Percentiles rank a stretch among this genome's conserved stretches.
These are phyloP conservation scores for Oryzias javanicus DNA, from an alignment of 2,113 vertebrate genomes.

Conservation along the genomic window DNA sequence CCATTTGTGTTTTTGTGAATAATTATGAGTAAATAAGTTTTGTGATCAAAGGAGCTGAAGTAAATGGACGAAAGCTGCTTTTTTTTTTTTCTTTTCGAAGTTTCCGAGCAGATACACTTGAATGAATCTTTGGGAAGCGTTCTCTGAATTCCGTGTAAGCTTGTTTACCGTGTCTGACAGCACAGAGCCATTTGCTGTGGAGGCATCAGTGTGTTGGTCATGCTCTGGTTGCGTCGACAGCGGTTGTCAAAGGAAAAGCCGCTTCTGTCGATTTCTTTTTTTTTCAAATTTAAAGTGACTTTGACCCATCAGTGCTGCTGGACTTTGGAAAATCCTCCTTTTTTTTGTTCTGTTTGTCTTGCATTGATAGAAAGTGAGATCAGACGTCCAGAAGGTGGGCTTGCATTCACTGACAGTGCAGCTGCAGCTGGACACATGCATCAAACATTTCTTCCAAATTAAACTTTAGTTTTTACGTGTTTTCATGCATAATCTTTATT, in stretches of 20 bases:
- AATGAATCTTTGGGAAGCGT: slow-evolving; percentile 24
- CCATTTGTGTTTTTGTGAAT: slow-evolving; percentile 1
- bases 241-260: slow-evolving; percentile 47
- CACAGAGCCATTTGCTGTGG: slow-evolving; percentile 24
- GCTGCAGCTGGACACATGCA: too few species aligned
- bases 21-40: too few species aligned
- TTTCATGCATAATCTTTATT: too few species aligned
- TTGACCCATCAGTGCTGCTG: slow-evolving; percentile 11
- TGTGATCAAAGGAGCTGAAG: slow-evolving; percentile 1
- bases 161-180: slow-evolving; percentile 40
- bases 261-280: slow-evolving; percentile 33
- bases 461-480: too few species aligned
- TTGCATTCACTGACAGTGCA: too few species aligned
- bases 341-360: too few species aligned
- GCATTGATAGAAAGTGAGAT: too few species aligned
- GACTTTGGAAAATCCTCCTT: neutral
- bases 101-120: slow-evolving; percentile 40
- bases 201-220: slow-evolving; percentile 52
- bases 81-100: neutral
- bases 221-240: slow-evolving; percentile 52
- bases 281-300: slow-evolving; percentile 43
- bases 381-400: too few species aligned
- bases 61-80: neutral
- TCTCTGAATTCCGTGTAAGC: slow-evolving; percentile 21
- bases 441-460: too few species aligned